phyloP scores from a whole-genome alignment of 2,888 invertebrate species.

The Clostera curtula region DNA sequence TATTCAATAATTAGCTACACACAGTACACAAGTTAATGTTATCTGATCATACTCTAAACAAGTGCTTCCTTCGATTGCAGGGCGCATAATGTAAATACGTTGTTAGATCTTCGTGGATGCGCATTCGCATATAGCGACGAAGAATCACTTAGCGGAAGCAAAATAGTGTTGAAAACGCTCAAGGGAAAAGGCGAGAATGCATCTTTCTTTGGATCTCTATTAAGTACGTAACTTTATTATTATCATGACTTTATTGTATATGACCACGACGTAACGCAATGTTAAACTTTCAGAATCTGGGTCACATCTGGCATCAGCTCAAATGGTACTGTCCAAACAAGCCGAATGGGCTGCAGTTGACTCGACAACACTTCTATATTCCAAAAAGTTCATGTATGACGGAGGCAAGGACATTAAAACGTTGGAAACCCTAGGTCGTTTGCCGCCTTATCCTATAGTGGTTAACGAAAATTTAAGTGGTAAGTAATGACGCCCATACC shows the following conservation, averaged over 20 bases:
- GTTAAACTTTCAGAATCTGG: slow-evolving; percentile 60
- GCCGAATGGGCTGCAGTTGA: slow-evolving; percentile 80
- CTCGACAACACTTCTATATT: slow-evolving; percentile 72
- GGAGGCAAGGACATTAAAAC: slow-evolving; percentile 71
- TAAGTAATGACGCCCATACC: slow-evolving; percentile 31
- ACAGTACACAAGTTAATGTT: slow-evolving; percentile 34
- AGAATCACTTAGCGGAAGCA: slow-evolving; percentile 72
- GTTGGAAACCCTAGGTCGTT: slow-evolving; percentile 77
- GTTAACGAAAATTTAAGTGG: slow-evolving; percentile 74
- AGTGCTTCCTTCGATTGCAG: slow-evolving; percentile 36
- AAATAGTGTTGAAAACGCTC: slow-evolving; percentile 67
- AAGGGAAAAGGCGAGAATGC: slow-evolving; percentile 76
- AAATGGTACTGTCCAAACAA: slow-evolving; percentile 76
- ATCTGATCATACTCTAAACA: slow-evolving; percentile 13
- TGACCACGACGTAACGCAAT: slow-evolving; percentile 1
- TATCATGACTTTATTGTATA: not conserved
- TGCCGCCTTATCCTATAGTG: slow-evolving; percentile 80
- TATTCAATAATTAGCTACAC: slow-evolving; percentile 47
- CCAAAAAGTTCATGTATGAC: slow-evolving; percentile 72
- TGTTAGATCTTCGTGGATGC: slow-evolving; percentile 73
- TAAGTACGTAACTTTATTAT: slow-evolving; percentile 46
- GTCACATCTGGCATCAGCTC: slow-evolving; percentile 76
- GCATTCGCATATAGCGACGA: slow-evolving; percentile 72
- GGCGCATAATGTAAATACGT: slow-evolving; percentile 71
- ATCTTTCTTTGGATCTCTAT: slow-evolving; percentile 73